These are phyloP conservation scores for Brachypteracias leptosomus DNA, from an alignment of 2,113 vertebrate genomes.

Conservation along the genomic window DNA sequence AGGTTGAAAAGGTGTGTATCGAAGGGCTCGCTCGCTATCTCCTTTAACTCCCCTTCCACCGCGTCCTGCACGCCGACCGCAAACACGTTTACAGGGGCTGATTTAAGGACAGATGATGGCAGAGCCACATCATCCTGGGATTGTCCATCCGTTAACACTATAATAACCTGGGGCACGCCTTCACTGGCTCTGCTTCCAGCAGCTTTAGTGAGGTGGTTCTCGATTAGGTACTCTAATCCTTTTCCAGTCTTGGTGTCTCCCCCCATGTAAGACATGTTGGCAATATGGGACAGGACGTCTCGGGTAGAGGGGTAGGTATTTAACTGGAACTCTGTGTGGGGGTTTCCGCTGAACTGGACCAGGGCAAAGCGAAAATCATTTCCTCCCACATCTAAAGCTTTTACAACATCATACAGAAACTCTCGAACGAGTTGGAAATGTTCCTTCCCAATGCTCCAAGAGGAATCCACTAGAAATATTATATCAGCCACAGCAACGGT, in stretches of 20 bases:
- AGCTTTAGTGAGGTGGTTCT: slow-evolving; percentile 77
- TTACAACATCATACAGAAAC: slow-evolving; percentile 85
- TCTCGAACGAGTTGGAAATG: slow-evolving; percentile 86
- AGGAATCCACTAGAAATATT: slow-evolving; percentile 95
- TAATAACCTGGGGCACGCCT: slow-evolving; percentile 81
- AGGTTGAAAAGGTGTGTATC: slow-evolving; percentile 82
- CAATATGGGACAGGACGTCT: slow-evolving; percentile 83
- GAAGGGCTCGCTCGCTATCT: slow-evolving; percentile 81
- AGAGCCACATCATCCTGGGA: slow-evolving; percentile 80
- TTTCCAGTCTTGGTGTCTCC: slow-evolving; percentile 80
- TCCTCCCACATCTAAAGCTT: slow-evolving; percentile 81
- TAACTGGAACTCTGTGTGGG: slow-evolving; percentile 87
- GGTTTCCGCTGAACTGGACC: slow-evolving; percentile 84
- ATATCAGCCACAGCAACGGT: slow-evolving; percentile 84
- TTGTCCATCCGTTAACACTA: slow-evolving; percentile 83
- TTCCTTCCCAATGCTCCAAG: slow-evolving; percentile 83
- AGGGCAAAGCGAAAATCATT: slow-evolving; percentile 85
- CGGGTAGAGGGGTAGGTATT: slow-evolving; percentile 76
- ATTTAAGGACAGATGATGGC: slow-evolving; percentile 77
- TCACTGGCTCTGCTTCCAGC: slow-evolving; percentile 84
- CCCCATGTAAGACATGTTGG: slow-evolving; percentile 79
- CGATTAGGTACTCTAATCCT: slow-evolving; percentile 85
- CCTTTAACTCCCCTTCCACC: slow-evolving; percentile 79
- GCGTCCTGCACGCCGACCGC: slow-evolving; percentile 85
- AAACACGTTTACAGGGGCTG: slow-evolving; percentile 81